phyloP scores from a whole-genome alignment of 2,888 invertebrate genomes.

The Apoderus coryli region DNA sequence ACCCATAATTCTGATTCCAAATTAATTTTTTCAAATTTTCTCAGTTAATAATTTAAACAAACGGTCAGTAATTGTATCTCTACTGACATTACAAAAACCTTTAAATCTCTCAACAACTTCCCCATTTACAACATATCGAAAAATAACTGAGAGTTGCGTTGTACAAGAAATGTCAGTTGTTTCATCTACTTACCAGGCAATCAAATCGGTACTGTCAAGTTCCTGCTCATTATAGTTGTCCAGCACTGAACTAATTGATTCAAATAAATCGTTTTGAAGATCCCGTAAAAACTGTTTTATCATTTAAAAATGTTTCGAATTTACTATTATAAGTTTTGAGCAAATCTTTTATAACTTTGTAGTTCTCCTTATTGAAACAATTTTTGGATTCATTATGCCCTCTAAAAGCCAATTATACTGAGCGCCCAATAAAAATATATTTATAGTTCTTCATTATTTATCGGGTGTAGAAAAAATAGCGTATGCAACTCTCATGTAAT shows the following conservation, averaged over 20 bases:
- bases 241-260: constrained; percentile 8
- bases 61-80: constrained; percentile 16
- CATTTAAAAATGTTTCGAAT: constrained; percentile 10
- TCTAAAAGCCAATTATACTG: constrained; percentile 9
- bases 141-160: constrained; percentile 19
- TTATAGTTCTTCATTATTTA: too few species aligned
- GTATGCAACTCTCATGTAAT: too few species aligned
- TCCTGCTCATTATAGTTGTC: constrained; percentile 10
- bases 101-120: constrained; percentile 22
- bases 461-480: too few species aligned
- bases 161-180: constrained; percentile 17
- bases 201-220: constrained; percentile 11
- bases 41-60: constrained; percentile 18
- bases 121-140: constrained; percentile 20
- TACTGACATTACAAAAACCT: constrained; percentile 22
- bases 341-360: constrained; percentile 1
- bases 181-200: constrained; percentile 16
- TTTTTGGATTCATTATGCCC: constrained; percentile 8
- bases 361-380: constrained; percentile 7
- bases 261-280: constrained; percentile 15
- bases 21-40: constrained; percentile 18
- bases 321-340: constrained; percentile 1
- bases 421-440: constrained; percentile 1
- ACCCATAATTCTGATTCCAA: constrained; percentile 21
- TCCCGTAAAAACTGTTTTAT: constrained; percentile 11